Percentiles rank a stretch among this genome's conserved stretches.
Conservation (phyloP, 1,140 invertebrate species). For the Aphis gossypii region DNA sequence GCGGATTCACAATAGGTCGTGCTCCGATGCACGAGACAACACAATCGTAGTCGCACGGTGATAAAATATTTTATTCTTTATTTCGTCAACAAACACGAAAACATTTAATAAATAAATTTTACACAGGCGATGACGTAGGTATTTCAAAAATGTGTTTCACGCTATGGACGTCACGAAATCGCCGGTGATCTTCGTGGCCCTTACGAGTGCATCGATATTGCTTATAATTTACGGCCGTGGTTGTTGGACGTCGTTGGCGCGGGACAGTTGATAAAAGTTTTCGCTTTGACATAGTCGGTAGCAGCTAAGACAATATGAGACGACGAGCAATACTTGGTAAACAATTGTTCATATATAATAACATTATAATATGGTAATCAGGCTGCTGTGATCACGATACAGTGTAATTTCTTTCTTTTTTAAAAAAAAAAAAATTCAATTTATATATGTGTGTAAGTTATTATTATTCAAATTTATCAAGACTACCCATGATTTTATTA, state of each 20-base stretch:
- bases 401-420: neutral
- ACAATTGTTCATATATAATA: neutral
- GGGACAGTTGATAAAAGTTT: neutral
- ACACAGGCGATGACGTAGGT: neutral
- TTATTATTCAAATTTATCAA: no score
- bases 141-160: neutral
- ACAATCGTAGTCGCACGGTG: neutral
- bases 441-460: neutral
- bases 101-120: slow-evolving; percentile 5
- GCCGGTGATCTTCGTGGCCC: neutral
- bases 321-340: neutral
- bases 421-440: no score
- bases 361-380: neutral
- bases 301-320: neutral
- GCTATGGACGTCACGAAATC: neutral
- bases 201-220: neutral
- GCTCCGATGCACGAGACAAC: neutral
- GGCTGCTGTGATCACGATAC: neutral
- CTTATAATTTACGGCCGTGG: neutral
- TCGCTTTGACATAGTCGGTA: neutral
- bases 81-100: slow-evolving; percentile 1
- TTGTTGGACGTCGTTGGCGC: neutral
- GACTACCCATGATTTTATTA: no score
- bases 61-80: slow-evolving; percentile 17
- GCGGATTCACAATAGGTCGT: neutral